Evolutionary conservation across 2,888 invertebrate genomes (phyloP).

Genomic region (Eupithecia dodoneata): DNA sequence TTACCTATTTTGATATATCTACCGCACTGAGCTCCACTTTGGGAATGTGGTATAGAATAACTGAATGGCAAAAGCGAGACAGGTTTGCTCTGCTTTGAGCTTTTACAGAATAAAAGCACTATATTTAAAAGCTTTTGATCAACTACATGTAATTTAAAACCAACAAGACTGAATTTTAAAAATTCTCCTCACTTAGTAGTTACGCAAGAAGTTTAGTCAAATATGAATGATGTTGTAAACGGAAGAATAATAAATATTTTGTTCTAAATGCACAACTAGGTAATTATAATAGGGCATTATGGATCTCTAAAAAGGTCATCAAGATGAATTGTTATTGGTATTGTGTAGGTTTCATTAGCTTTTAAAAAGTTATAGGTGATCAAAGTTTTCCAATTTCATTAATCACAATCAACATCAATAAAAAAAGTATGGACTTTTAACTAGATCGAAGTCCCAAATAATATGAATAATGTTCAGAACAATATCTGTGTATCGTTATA

Average conservation of each 20-base stretch:
- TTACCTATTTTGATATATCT: background rate
- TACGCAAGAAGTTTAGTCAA: background rate
- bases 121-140: background rate
- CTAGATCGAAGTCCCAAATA: background rate
- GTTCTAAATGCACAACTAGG: background rate
- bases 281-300: background rate
- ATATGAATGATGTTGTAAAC: background rate
- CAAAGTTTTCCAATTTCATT: background rate
- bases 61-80: background rate
- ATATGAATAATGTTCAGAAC: background rate
- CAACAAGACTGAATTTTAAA: background rate
- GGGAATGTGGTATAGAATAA: background rate
- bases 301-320: background rate
- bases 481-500: background rate
- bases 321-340: background rate
- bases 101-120: background rate
- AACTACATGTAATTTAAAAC: background rate
- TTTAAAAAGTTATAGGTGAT: background rate
- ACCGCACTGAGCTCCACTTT: background rate
- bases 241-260: background rate
- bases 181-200: background rate
- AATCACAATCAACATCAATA: background rate
- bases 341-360: background rate
- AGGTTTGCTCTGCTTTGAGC: background rate
- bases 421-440: background rate